These are phyloP conservation scores for Elanoides forficatus DNA, from an alignment of 2,113 vertebrate genomes.

Conservation along the genomic window DNA sequence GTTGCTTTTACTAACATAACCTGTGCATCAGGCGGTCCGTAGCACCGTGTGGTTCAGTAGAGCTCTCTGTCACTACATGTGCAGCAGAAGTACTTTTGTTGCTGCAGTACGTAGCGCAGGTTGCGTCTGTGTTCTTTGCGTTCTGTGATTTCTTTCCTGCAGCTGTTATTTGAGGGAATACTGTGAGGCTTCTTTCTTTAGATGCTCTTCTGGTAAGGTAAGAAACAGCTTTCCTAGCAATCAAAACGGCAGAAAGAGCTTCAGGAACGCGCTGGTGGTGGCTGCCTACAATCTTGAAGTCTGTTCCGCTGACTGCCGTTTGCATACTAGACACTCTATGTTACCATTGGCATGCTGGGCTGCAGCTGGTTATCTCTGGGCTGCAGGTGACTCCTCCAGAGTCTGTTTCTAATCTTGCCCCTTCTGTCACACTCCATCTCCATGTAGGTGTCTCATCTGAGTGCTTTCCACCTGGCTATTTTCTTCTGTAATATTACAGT, in stretches of 20 bases:
- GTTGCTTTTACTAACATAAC: background rate
- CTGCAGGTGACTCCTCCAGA: background rate
- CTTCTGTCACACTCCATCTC: background rate
- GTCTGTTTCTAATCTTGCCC: background rate
- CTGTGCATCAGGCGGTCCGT: rapidly evolving
- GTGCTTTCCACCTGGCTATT: background rate
- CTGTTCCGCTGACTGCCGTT: background rate
- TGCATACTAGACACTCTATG: background rate
- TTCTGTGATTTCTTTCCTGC: background rate
- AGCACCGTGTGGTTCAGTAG: rapidly evolving
- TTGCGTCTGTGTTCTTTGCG: rapidly evolving
- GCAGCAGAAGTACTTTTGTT: background rate
- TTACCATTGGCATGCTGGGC: background rate
- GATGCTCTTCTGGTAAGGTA: background rate
- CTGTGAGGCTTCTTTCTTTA: background rate
- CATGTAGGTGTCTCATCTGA: background rate
- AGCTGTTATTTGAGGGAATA: background rate
- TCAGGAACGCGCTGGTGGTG: background rate
- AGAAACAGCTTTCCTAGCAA: background rate
- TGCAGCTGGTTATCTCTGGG: rapidly evolving
- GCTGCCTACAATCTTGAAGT: rapidly evolving
- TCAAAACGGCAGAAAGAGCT: background rate
- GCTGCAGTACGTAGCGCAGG: background rate
- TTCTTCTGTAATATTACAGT: background rate
- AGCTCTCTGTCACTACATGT: background rate